Percentiles rank a stretch among this genome's conserved stretches.
These are phyloP conservation scores for Darwinula stevensoni DNA, from an alignment of 2,888 invertebrate species.

Conservation along the genomic window DNA sequence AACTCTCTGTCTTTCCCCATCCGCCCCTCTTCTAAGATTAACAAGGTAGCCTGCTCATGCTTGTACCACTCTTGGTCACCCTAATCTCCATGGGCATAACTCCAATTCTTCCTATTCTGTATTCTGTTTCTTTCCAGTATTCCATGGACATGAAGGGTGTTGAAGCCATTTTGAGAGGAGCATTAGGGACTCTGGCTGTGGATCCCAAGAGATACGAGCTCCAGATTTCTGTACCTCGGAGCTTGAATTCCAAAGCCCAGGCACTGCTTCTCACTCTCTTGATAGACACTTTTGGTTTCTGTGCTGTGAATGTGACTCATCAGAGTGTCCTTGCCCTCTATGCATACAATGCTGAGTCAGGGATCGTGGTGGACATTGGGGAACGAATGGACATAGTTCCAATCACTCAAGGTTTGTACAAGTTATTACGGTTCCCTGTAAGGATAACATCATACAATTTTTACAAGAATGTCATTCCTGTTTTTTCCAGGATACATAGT, in stretches of 20 bases:
- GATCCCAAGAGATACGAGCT: slow-evolving; percentile 18
- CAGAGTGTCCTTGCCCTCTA: slow-evolving; percentile 25
- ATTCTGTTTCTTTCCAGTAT: background rate
- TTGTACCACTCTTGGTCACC: no score
- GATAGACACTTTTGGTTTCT: slow-evolving; percentile 17
- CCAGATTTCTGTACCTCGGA: slow-evolving; percentile 20
- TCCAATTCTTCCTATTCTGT: background rate
- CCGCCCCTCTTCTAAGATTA: background rate
- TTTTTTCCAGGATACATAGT: slow-evolving; percentile 16
- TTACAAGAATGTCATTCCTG: no score
- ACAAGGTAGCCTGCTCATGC: no score
- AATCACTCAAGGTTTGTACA: slow-evolving; percentile 22
- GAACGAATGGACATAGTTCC: slow-evolving; percentile 24
- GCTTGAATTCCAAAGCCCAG: slow-evolving; percentile 16
- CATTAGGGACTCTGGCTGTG: slow-evolving; percentile 20
- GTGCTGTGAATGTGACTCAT: slow-evolving; percentile 20
- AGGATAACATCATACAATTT: no score
- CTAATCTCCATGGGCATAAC: background rate
- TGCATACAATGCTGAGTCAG: slow-evolving; percentile 25
- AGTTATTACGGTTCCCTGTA: no score
- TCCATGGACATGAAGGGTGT: slow-evolving; percentile 16
- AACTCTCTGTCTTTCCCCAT: background rate
- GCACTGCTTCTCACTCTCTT: slow-evolving; percentile 17
- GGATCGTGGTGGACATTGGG: slow-evolving; percentile 27
- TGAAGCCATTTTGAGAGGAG: slow-evolving; percentile 19